Conservation (phyloP, 2,113 vertebrate genomes). For the Salvelinus namaycush region DNA sequence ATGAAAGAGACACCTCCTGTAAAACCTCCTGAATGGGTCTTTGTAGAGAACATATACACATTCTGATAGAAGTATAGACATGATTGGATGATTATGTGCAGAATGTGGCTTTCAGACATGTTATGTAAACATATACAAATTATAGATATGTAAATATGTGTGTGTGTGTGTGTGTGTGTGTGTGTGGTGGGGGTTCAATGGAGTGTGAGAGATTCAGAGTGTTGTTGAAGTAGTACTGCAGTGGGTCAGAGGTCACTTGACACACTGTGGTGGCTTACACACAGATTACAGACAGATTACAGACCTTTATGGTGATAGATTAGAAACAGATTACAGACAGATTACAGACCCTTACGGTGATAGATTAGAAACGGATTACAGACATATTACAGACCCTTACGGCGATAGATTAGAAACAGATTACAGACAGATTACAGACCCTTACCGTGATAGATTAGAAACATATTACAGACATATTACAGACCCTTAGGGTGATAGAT, state of each 20-base stretch:
- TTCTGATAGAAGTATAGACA: slow-evolving; percentile 58
- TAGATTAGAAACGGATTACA: no score
- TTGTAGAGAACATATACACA: slow-evolving; percentile 49
- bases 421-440: slow-evolving; percentile 23
- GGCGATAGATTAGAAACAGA: not conserved
- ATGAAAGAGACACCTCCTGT: slow-evolving; percentile 55
- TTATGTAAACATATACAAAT: slow-evolving; percentile 60
- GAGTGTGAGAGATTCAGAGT: slow-evolving; percentile 34
- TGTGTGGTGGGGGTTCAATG: slow-evolving; percentile 18
- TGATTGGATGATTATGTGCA: slow-evolving; percentile 52
- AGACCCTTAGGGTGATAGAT: no score
- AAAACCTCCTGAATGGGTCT: slow-evolving; percentile 39
- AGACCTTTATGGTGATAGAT: no score
- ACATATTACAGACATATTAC: no score
- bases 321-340: not conserved
- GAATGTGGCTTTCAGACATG: slow-evolving; percentile 51
- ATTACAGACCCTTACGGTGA: no score
- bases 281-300: slow-evolving; percentile 7
- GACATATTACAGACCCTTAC: no score
- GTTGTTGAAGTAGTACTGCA: slow-evolving; percentile 18
- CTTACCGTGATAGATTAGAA: no score
- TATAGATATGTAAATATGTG: slow-evolving; percentile 6
- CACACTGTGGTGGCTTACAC: slow-evolving; percentile 31
- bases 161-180: slow-evolving; percentile 1
- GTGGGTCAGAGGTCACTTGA: slow-evolving; percentile 41